These are phyloP conservation scores for Ageneiosus marmoratus DNA, from an alignment of 2,113 vertebrate genomes.

Conservation along the genomic window DNA sequence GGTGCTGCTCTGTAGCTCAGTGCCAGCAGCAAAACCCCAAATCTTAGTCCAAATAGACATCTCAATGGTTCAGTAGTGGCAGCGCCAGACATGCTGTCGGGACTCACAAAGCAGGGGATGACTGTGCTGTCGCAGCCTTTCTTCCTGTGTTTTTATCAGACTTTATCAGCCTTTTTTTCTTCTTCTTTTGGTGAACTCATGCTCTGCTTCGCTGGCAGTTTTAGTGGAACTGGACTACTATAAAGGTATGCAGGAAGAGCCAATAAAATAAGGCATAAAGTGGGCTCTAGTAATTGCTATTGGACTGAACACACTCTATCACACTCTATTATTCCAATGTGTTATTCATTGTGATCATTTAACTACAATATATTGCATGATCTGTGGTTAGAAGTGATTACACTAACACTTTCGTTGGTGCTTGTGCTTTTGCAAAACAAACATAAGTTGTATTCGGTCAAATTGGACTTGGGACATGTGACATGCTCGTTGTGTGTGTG, in stretches of 20 bases:
- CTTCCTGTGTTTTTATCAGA: slow-evolving; percentile 32
- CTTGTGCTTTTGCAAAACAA: neutral
- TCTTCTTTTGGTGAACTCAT: neutral
- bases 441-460: slow-evolving; percentile 11
- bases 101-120: slow-evolving; percentile 53
- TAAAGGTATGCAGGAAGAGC: neutral
- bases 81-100: slow-evolving; percentile 39
- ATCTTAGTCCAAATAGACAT: slow-evolving; percentile 52
- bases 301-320: neutral
- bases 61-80: slow-evolving; percentile 53
- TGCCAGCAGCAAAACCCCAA: slow-evolving; percentile 42
- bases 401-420: neutral
- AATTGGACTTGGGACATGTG: neutral
- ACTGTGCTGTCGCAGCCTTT: slow-evolving; percentile 54
- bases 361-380: neutral
- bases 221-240: neutral
- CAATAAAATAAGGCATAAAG: neutral
- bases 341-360: neutral
- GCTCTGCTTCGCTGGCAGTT: neutral
- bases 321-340: too few species aligned
- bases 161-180: neutral
- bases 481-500: too few species aligned
- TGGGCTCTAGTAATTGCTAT: too few species aligned
- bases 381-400: neutral
- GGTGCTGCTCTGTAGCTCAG: slow-evolving; percentile 41